Evolutionary conservation across 2,797 vertebrate genomes (phyloP).

Genomic region (Ceryle rudis): DNA sequence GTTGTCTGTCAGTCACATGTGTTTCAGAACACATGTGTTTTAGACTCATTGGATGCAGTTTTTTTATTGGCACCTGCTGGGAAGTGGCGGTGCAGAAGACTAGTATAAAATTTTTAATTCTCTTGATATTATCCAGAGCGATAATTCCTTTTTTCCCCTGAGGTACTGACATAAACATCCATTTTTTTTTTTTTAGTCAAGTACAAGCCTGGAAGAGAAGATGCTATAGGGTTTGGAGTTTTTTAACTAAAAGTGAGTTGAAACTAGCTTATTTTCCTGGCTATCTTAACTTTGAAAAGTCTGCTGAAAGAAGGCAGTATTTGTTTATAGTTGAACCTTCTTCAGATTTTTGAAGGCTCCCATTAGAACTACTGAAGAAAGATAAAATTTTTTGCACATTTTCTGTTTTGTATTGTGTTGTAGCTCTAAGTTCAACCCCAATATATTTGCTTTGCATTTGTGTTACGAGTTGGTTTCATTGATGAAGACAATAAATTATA

Average conservation of each 20-base stretch:
- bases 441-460: constrained; percentile 49
- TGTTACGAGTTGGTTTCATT: constrained; percentile 27
- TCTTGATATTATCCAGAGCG: background rate
- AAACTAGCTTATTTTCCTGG: background rate
- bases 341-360: constrained; percentile 7
- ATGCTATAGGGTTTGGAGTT: background rate
- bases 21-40: constrained; percentile 11
- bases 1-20: background rate
- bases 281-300: background rate
- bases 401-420: constrained; percentile 55
- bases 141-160: background rate
- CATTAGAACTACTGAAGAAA: constrained; percentile 20
- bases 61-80: background rate
- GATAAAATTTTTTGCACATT: background rate
- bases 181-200: constrained; percentile 18
- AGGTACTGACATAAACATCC: background rate
- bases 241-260: background rate
- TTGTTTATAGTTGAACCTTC: background rate
- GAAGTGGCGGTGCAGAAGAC: background rate
- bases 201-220: background rate
- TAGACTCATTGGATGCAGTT: background rate
- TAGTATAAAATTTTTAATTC: background rate
- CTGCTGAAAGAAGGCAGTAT: background rate
- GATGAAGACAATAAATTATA: constrained; percentile 60
- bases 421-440: constrained; percentile 15